phyloP scores from a whole-genome alignment of 2,113 vertebrate genomes.

The Sitta europaea region DNA sequence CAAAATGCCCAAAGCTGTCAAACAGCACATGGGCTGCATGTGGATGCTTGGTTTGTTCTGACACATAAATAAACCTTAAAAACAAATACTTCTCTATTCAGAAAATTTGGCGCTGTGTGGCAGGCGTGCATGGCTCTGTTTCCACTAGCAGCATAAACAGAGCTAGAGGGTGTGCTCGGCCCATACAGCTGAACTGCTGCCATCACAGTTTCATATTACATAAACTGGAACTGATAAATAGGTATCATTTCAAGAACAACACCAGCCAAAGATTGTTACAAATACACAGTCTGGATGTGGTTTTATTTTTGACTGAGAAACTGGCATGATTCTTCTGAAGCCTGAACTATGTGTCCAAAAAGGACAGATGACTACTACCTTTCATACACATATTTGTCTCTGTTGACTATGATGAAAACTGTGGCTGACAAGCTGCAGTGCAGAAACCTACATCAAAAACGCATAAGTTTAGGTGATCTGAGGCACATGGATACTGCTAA shows the following conservation, averaged over 20 bases:
- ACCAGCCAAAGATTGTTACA: neutral
- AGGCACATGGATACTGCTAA: neutral
- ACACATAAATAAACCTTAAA: neutral
- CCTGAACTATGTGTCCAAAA: neutral
- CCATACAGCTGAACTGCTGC: neutral
- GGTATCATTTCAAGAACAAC: neutral
- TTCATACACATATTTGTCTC: neutral
- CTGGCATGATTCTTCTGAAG: neutral
- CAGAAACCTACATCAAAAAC: neutral
- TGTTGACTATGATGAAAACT: neutral
- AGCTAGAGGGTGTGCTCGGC: neutral
- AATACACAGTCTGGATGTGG: neutral
- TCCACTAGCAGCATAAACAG: neutral
- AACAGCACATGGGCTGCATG: neutral
- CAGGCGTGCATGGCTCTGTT: neutral
- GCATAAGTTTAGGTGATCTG: neutral
- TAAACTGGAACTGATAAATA: neutral
- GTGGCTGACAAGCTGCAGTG: neutral
- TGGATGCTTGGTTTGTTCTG: neutral
- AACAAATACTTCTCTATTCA: neutral
- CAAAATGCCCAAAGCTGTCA: neutral
- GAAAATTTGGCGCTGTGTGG: neutral
- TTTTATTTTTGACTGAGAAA: neutral
- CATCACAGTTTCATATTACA: fast-evolving
- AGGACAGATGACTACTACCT: neutral